Evolutionary conservation across 2,888 invertebrate genomes (phyloP).

Genomic region (Apotomis turbidana): DNA sequence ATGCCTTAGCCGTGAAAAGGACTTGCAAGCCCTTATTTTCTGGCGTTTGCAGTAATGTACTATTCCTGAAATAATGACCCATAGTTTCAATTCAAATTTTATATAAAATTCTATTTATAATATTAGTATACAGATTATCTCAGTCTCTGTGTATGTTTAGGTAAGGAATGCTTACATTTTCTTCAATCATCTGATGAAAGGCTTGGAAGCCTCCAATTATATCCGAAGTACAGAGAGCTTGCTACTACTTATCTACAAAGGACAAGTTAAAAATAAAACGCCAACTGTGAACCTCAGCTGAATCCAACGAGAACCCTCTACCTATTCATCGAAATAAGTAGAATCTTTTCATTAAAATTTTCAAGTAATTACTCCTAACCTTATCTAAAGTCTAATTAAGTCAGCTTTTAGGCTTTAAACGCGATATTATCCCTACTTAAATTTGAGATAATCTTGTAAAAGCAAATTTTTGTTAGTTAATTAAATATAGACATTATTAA

Average conservation of each 20-base stretch:
- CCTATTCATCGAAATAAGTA: constrained; percentile 13
- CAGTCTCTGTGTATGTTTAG: too few relatives aligned
- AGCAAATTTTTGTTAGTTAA: not conserved
- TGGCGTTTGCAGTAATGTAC: too few relatives aligned
- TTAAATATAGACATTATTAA: not conserved
- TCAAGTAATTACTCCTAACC: constrained; percentile 17
- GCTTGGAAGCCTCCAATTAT: not conserved
- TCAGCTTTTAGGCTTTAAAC: constrained; percentile 4
- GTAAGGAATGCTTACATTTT: too few relatives aligned
- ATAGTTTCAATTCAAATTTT: too few relatives aligned
- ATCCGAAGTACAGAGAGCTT: not conserved
- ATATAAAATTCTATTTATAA: too few relatives aligned
- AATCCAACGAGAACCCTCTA: constrained; percentile 7
- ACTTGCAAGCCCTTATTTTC: too few relatives aligned
- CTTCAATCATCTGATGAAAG: not conserved
- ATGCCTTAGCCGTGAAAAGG: too few relatives aligned
- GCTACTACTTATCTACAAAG: constrained; percentile 11
- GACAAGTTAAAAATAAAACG: constrained; percentile 12
- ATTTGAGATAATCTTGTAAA: not conserved
- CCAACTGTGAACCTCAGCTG: not conserved
- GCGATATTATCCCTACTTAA: not conserved
- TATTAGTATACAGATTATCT: too few relatives aligned
- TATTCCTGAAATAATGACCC: too few relatives aligned
- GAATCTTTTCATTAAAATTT: constrained; percentile 23
- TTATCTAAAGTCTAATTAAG: constrained; percentile 19